phyloP scores from a whole-genome alignment of 2,113 vertebrate genomes.

The Crotalus horridus region DNA sequence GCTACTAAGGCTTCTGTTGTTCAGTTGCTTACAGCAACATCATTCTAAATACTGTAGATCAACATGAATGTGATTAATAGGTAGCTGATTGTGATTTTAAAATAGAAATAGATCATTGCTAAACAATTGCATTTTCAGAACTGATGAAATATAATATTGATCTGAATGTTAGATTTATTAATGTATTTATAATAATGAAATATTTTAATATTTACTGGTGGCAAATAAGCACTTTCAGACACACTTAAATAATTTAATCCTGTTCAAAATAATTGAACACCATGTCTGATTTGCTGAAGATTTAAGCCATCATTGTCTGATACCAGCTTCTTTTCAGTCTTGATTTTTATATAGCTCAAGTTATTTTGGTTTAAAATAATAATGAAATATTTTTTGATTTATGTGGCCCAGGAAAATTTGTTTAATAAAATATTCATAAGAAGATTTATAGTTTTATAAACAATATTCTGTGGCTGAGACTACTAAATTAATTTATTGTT shows the following conservation, averaged over 20 bases:
- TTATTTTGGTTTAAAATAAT: too few species aligned
- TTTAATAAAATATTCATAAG: background rate
- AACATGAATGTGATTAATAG: background rate
- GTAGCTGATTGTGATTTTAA: background rate
- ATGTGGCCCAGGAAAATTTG: background rate
- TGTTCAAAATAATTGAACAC: background rate
- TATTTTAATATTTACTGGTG: background rate
- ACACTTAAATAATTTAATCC: background rate
- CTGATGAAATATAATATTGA: slow-evolving; percentile 6
- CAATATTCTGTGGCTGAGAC: background rate
- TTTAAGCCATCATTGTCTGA: background rate
- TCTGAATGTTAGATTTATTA: slow-evolving; percentile 14
- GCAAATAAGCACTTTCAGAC: background rate
- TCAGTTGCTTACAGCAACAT: background rate
- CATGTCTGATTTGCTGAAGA: background rate
- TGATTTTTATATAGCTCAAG: background rate
- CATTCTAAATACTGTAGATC: background rate
- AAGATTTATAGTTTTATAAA: background rate
- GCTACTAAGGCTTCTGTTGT: background rate
- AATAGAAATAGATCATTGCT: background rate
- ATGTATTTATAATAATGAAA: background rate
- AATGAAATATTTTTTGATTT: background rate
- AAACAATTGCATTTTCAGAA: background rate
- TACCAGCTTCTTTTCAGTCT: background rate
- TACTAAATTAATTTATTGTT: background rate